Conservation (phyloP, 2,888 invertebrate genomes). For the Drosophila lacicola region DNA sequence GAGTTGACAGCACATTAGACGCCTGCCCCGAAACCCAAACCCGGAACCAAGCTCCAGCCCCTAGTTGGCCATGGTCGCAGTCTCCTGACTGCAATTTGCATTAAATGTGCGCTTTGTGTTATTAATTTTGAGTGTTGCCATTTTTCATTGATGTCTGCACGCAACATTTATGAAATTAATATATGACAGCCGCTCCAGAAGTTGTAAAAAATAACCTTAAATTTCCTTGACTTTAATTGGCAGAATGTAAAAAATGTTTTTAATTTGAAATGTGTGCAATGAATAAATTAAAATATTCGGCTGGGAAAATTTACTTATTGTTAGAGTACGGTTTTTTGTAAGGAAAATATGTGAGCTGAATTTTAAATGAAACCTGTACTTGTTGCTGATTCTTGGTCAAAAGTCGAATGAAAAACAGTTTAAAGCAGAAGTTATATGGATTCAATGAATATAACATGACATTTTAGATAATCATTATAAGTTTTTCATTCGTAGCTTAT, state of each 20-base stretch:
- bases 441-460: background rate
- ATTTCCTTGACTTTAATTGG: constrained; percentile 22
- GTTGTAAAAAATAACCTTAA: constrained; percentile 12
- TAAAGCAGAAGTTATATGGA: too few relatives aligned
- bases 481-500: background rate
- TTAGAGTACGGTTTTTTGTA: background rate
- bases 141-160: constrained; percentile 66
- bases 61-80: constrained; percentile 7
- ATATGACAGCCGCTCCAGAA: constrained; percentile 27
- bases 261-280: constrained; percentile 39
- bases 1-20: constrained; percentile 68
- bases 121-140: constrained; percentile 77
- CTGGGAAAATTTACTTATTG: constrained; percentile 21
- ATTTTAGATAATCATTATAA: background rate
- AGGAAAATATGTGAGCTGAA: constrained; percentile 23
- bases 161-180: constrained; percentile 62
- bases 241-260: constrained; percentile 11
- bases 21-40: background rate
- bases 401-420: too few relatives aligned
- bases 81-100: constrained; percentile 74
- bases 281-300: constrained; percentile 39
- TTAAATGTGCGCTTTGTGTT: constrained; percentile 77
- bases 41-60: background rate
- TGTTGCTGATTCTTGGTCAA: background rate
- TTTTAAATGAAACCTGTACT: constrained; percentile 20